Percentiles rank a stretch among this genome's conserved stretches.
Evolutionary conservation across 2,797 vertebrate species (phyloP).

Genomic region (Helostoma temminkii): DNA sequence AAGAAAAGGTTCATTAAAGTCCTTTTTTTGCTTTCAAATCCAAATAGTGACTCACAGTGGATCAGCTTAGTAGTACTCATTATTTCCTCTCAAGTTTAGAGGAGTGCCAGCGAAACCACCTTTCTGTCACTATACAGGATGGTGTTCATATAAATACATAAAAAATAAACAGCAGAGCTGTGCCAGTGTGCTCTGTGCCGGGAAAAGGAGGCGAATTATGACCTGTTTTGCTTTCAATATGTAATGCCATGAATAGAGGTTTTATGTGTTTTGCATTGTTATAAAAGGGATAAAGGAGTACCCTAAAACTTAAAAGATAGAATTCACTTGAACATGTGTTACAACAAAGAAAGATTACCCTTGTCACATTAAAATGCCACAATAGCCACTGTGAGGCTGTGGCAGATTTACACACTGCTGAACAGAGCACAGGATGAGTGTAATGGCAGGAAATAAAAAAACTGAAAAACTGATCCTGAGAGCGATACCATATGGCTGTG

Average conservation of each 20-base stretch:
- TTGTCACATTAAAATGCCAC: conserved; percentile 50
- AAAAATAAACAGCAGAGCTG: too few species aligned
- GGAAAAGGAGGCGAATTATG: too few species aligned
- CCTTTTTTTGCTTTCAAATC: conserved; percentile 38
- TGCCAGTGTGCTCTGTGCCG: too few species aligned
- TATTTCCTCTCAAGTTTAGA: conserved; percentile 47
- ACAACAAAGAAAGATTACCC: conserved; percentile 30
- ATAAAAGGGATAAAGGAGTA: conserved; percentile 21
- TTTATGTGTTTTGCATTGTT: conserved; percentile 16
- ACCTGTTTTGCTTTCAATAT: too few species aligned
- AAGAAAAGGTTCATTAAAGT: conserved; percentile 61
- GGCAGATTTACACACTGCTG: conserved; percentile 72
- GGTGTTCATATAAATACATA: too few species aligned
- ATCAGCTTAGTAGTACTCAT: conserved; percentile 37
- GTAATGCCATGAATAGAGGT: conserved; percentile 3
- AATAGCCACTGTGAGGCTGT: conserved; percentile 39
- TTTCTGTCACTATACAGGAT: too few species aligned
- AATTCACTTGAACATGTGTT: conserved; percentile 24
- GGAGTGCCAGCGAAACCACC: too few species aligned
- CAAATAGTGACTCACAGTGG: conserved; percentile 30
- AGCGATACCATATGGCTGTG: conserved; percentile 72
- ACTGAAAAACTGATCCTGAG: conserved; percentile 54
- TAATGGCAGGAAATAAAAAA: conserved; percentile 65
- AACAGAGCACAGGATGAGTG: conserved; percentile 54
- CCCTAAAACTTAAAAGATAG: conserved; percentile 9